A percentile compares a stretch with the other conserved stretches of the same genome.
phyloP scores from a whole-genome alignment of 2,888 invertebrate genomes.

The Masnerella sp. region DNA sequence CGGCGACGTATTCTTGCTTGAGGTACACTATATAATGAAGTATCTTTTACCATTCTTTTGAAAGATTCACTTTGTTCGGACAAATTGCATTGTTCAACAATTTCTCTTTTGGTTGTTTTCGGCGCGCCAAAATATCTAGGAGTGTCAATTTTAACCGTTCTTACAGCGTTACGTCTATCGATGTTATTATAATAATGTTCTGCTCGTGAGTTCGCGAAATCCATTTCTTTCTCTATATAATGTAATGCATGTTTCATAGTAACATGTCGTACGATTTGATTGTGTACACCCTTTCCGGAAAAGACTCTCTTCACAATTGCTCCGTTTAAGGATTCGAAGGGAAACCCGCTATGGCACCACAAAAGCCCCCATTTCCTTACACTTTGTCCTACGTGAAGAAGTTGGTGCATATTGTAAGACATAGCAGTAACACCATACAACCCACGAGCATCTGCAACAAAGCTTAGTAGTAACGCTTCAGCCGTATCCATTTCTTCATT shows the following conservation, averaged over 20 bases:
- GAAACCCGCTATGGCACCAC: conserved; percentile 50
- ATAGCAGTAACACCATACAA: conserved; percentile 44
- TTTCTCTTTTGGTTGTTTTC: neutral
- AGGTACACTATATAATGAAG: conserved; percentile 11
- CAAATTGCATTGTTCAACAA: conserved; percentile 14
- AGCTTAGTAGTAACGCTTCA: conserved; percentile 13
- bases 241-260: conserved; percentile 13
- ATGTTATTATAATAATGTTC: conserved; percentile 14
- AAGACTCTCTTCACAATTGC: conserved; percentile 25
- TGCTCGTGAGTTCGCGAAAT: conserved; percentile 19
- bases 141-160: conserved; percentile 2
- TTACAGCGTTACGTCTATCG: conserved; percentile 15
- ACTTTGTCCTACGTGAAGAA: conserved; percentile 44
- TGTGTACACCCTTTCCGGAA: conserved; percentile 40
- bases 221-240: conserved; percentile 5
- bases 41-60: conserved; percentile 26
- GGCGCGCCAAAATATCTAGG: conserved; percentile 22
- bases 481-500: conserved; percentile 16
- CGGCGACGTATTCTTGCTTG: neutral
- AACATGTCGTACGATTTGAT: conserved; percentile 31
- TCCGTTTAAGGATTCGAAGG: conserved; percentile 44
- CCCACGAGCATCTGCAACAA: conserved; percentile 19
- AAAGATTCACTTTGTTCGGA: conserved; percentile 23
- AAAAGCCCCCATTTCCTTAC: conserved; percentile 53
- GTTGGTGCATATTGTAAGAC: conserved; percentile 52